Evolutionary conservation across 2,888 invertebrate genomes (phyloP), one percentile per base, ranked within the genome.

Genomic region (Mythimna impura): DNA sequence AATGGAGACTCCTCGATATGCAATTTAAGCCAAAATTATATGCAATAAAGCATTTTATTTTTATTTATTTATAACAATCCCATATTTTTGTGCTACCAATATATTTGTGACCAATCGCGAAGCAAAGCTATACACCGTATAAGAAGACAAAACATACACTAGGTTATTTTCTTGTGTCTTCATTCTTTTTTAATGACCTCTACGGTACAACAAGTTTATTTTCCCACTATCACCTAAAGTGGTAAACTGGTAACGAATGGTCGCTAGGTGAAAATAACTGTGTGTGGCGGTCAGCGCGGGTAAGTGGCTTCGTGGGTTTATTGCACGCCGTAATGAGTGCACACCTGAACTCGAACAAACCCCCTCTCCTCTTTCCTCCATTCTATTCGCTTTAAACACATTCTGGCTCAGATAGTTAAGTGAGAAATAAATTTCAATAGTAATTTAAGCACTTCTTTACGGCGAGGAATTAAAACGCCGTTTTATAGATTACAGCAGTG

Each of bases 361-460:
- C 12, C n/a, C 17, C 47, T 12, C 34, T 1, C 1, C 17, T 34
- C 36, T 30, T 57, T 67, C 22, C 64, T 50, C 60, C 34, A 66
- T 73, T 78, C 75, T 73, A 71, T 72, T 76, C 34, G 58, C 63
- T 77, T 71, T 65, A 66, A 78, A 65, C 65, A 71, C 71, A 72
- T 76, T 71, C 76, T 57, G 60, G 60, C 66, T 64, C 58, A 52
- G 73, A 70, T 66, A 78, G 71, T 82, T 69, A 81, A 78, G 66
- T 69, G 67, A 64, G 73, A 67, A 71, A 78, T 84, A 81, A 78
- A 74, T 78, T 82, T 73, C 72, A 73, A 73, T 66, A 64, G 74
- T 63, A 80, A 79, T 80, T 83, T 75, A 70, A 78, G 67, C 73
- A 66, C 40, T 62, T 66, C 52, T 76, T 66, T 67, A 69, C 22